These are phyloP conservation scores for Leptogaster cylindrica DNA, from an alignment of 2,888 invertebrate genomes.

Conservation along the genomic window DNA sequence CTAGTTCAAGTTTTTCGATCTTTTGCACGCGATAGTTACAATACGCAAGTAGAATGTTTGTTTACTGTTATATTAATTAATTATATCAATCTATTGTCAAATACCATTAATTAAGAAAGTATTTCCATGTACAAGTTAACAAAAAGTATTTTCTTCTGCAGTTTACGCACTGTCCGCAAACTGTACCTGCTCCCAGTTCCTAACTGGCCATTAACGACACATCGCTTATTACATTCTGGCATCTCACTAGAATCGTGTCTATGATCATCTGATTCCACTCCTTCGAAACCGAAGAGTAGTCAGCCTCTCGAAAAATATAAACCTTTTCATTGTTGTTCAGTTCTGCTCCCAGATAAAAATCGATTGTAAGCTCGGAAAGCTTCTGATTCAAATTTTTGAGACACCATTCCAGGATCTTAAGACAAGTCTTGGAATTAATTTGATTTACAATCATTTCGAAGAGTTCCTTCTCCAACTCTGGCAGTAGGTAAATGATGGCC, in stretches of 20 bases:
- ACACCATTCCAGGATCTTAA: conserved; percentile 59
- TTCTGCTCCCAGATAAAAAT: conserved; percentile 58
- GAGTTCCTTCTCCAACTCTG: conserved; percentile 55
- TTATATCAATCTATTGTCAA: too few relatives aligned
- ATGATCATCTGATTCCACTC: conserved; percentile 61
- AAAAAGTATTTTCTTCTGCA: not conserved
- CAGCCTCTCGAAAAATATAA: conserved; percentile 57
- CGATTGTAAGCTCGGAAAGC: conserved; percentile 59
- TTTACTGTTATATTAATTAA: too few relatives aligned
- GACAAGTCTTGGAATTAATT: conserved; percentile 56
- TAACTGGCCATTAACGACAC: not conserved
- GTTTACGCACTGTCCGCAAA: not conserved
- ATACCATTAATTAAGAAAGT: too few relatives aligned
- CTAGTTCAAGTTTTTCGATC: too few relatives aligned
- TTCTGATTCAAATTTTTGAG: conserved; percentile 60
- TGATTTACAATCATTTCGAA: conserved; percentile 54
- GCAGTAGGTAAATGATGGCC: conserved; percentile 60
- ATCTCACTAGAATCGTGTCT: conserved; percentile 58
- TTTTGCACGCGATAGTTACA: too few relatives aligned
- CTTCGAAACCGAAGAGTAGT: conserved; percentile 56
- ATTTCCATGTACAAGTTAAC: too few relatives aligned
- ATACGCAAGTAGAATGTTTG: too few relatives aligned
- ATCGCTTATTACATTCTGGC: conserved; percentile 48
- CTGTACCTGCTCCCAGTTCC: not conserved
- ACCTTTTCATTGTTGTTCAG: conserved; percentile 55